Conservation (phyloP, 2,113 vertebrate species). For the Zingel zingel region DNA sequence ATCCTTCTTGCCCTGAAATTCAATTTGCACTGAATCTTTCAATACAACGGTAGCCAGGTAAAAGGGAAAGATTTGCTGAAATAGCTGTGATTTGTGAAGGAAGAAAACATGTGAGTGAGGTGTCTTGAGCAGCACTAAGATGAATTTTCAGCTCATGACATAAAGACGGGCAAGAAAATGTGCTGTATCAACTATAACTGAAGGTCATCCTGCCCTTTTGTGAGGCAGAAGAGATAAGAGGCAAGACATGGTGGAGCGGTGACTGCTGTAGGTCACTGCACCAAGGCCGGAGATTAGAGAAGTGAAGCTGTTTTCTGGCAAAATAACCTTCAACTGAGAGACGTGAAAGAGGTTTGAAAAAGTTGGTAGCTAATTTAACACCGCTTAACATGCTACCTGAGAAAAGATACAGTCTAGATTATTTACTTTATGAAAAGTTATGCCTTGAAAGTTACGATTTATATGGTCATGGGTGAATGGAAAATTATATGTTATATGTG, state of each 20-base stretch:
- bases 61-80: constrained; percentile 7
- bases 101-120: constrained; percentile 5
- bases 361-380: background rate
- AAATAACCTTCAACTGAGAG: constrained; percentile 33
- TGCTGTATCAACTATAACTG: constrained; percentile 32
- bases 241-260: constrained; percentile 20
- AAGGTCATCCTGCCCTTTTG: constrained; percentile 55
- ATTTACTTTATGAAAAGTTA: background rate
- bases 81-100: constrained; percentile 6
- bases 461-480: background rate
- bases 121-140: background rate
- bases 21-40: background rate
- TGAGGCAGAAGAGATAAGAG: constrained; percentile 43
- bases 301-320: constrained; percentile 14
- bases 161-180: constrained; percentile 5
- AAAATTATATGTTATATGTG: background rate
- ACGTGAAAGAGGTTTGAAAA: constrained; percentile 17
- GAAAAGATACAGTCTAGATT: background rate
- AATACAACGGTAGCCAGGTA: background rate
- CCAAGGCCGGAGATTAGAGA: constrained; percentile 13
- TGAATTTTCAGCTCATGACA: constrained; percentile 35
- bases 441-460: background rate
- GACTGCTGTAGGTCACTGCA: constrained; percentile 35
- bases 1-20: background rate
- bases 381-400: background rate